Evolutionary conservation across 2,888 invertebrate species (phyloP), one percentile per base, ranked within the genome.

Genomic region (Myopa testacea): DNA sequence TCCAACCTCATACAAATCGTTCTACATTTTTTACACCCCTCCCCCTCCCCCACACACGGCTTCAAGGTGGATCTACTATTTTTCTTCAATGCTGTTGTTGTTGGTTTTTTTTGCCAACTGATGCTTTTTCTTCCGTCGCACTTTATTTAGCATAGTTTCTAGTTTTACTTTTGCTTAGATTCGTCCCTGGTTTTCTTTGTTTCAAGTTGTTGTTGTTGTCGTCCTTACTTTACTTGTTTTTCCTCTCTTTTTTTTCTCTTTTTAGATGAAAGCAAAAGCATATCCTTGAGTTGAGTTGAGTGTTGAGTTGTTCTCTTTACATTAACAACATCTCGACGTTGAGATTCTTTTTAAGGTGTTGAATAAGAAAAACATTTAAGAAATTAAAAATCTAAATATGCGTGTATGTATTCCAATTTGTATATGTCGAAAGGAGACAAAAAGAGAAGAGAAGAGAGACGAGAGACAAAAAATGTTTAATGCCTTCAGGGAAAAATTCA

Each of bases 251-350:
- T 26, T 7, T 45, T 45, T 3, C 26, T 69, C n/a, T 26, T 67
- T 16, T 55, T 37, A 55, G 55, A 55, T 55, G 16, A 14, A 70
- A 19, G 55, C 37, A 55, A 70, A 62, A 34, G 37, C 71, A 38
- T 45, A 71, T 71, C 60, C 73, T 62, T 73, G 73, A 45, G 52
- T 45, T 45, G n/a, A 26, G 34, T 37, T 65, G 65, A 37, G 26
- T 70, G 70, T 55, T 70, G 70, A 55, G 34, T 52, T 65, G 65
- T 73, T 62, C 62, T 73, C 73, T 60, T 45, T 73, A 40, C 73
- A 45, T 62, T 62, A 62, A 52, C 45, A 70, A 70, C 37, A 52
- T 70, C 55, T 70, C 55, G 10, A 45, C 45, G 52, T 26, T 55
- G 70, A 45, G 34, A 26, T 37, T 67, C 40, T 14, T 67, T 67